Conservation (phyloP, 2,888 invertebrate species). For the Caenorhabditis doughertyi region DNA sequence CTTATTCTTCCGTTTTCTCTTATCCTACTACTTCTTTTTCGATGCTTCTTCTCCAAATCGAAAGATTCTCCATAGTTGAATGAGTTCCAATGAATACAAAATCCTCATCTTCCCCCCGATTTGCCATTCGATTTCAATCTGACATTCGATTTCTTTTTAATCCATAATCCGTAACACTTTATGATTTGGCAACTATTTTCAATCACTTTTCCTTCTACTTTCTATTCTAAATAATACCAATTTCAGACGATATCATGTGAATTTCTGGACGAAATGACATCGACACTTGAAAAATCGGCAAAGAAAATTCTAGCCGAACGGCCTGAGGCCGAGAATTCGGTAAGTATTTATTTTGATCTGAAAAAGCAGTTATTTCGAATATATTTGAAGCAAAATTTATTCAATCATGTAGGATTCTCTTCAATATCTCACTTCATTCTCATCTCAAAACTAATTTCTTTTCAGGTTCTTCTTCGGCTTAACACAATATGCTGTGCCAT, state of each 20-base stretch:
- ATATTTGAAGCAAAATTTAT: neutral
- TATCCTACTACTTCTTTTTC: neutral
- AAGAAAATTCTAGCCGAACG: constrained; percentile 55
- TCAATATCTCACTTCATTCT: neutral
- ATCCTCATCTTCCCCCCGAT: constrained; percentile 46
- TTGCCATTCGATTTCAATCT: constrained; percentile 9
- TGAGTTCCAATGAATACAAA: constrained; percentile 8
- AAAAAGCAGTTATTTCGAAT: neutral
- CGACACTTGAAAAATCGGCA: constrained; percentile 61
- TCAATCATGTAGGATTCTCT: neutral
- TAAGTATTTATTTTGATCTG: neutral
- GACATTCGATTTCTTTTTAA: constrained; percentile 50
- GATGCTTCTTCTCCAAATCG: constrained; percentile 5
- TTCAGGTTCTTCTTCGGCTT: constrained; percentile 66
- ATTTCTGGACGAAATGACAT: constrained; percentile 70
- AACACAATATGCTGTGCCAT: constrained; percentile 73
- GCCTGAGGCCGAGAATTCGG: constrained; percentile 63
- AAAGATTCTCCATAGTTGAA: constrained; percentile 42
- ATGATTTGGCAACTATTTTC: constrained; percentile 36
- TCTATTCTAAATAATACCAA: neutral
- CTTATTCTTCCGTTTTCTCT: neutral
- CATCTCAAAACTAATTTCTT: too few species aligned
- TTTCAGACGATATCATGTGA: constrained; percentile 74
- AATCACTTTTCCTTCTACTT: constrained; percentile 2
- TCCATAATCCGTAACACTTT: constrained; percentile 40